Conservation (phyloP, 1,140 invertebrate genomes). For the Teleopsis dalmanni region DNA sequence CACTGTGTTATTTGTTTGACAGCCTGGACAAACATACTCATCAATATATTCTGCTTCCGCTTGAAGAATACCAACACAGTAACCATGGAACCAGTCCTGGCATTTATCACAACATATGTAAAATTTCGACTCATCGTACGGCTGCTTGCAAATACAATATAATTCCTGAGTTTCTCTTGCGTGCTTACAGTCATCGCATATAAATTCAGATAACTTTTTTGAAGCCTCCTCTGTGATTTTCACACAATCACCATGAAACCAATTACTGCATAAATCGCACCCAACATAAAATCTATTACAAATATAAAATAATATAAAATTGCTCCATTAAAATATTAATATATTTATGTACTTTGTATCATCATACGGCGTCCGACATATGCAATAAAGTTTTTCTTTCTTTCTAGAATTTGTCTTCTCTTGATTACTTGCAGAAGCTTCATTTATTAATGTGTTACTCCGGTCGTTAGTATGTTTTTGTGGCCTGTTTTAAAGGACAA, state of each 20-base stretch:
- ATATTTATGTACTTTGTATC: constrained; percentile 65
- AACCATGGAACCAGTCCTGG: constrained; percentile 98
- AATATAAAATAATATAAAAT: constrained; percentile 8
- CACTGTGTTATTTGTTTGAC: constrained; percentile 78
- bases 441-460: constrained; percentile 4
- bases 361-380: constrained; percentile 92
- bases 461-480: background rate
- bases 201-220: constrained; percentile 80
- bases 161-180: constrained; percentile 83
- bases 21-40: constrained; percentile 93
- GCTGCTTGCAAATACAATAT: constrained; percentile 91
- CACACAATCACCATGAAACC: constrained; percentile 97
- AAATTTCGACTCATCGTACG: constrained; percentile 97
- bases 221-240: constrained; percentile 90
- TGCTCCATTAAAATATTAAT: background rate
- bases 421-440: constrained; percentile 1
- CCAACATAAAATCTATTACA: constrained; percentile 85
- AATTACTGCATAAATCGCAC: constrained; percentile 94
- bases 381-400: constrained; percentile 79
- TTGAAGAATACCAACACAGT: constrained; percentile 92
- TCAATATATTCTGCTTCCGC: constrained; percentile 91
- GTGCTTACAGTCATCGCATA: constrained; percentile 80
- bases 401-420: constrained; percentile 45
- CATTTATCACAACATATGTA: constrained; percentile 97
- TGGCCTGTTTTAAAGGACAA: background rate